phyloP scores from a whole-genome alignment of 2,888 invertebrate genomes.

The Ectemnius continuus region DNA sequence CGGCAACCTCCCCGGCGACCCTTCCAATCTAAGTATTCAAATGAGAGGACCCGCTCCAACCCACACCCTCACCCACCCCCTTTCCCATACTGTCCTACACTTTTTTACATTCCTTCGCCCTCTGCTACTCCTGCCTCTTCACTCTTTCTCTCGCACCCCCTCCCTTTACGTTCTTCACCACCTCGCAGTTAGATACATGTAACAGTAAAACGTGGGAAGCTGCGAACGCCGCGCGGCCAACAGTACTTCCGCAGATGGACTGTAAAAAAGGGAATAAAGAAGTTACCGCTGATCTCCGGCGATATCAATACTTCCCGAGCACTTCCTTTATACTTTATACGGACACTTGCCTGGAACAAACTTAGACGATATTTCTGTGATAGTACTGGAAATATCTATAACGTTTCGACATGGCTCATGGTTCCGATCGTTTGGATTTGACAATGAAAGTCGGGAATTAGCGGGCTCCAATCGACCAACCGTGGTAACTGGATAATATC shows the following conservation, averaged over 20 bases:
- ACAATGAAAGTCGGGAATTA: too few relatives aligned
- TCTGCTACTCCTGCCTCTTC: conserved; percentile 28
- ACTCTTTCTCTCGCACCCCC: conserved; percentile 40
- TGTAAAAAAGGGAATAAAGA: conserved; percentile 20
- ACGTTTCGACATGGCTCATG: too few relatives aligned
- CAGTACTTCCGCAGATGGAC: conserved; percentile 28
- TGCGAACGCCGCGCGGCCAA: conserved; percentile 31
- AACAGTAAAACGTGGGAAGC: conserved; percentile 35
- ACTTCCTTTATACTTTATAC: too few relatives aligned
- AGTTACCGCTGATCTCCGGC: background rate
- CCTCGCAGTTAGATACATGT: conserved; percentile 8
- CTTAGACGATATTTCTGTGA: too few relatives aligned
- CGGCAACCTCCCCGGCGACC: conserved; percentile 60
- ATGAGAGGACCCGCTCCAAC: conserved; percentile 73
- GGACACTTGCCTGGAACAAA: too few relatives aligned
- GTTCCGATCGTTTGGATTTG: too few relatives aligned
- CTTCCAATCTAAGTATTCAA: conserved; percentile 78
- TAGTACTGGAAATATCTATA: too few relatives aligned
- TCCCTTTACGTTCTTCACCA: background rate
- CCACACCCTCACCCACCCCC: conserved; percentile 32
- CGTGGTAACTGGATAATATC: too few relatives aligned
- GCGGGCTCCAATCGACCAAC: too few relatives aligned
- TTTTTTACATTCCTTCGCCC: conserved; percentile 71
- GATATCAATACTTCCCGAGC: background rate
- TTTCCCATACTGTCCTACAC: conserved; percentile 56